A percentile compares a stretch with the other conserved stretches of the same genome.
These are phyloP conservation scores for Eucidaris tribuloides DNA, from an alignment of 35 echinoderm and acorn worm species.

Conservation along the genomic window DNA sequence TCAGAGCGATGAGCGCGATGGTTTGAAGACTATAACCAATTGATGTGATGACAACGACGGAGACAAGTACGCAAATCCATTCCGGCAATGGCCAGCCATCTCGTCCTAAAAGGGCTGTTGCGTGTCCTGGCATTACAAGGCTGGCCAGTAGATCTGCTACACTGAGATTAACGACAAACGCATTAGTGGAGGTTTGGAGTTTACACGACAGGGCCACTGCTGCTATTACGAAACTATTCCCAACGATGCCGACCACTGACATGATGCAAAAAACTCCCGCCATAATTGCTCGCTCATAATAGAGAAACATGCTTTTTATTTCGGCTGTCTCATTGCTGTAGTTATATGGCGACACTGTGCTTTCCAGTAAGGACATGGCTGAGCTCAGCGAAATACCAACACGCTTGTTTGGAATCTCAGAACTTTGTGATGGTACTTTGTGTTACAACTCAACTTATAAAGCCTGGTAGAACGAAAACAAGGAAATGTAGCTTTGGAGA, in stretches of 20 bases:
- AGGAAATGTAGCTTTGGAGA: too few relatives aligned
- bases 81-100: too few relatives aligned
- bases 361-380: too few relatives aligned
- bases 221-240: constrained; percentile 12
- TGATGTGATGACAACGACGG: constrained; percentile 43
- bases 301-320: too few relatives aligned
- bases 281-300: constrained; percentile 10
- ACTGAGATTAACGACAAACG: constrained; percentile 84
- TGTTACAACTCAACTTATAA: too few relatives aligned
- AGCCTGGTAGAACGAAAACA: too few relatives aligned
- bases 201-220: constrained; percentile 42
- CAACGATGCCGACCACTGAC: constrained; percentile 10
- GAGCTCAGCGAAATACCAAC: too few relatives aligned
- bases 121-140: constrained; percentile 48
- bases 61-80: constrained; percentile 35
- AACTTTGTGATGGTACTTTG: too few relatives aligned
- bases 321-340: too few relatives aligned
- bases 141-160: constrained; percentile 63
- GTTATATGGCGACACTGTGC: too few relatives aligned
- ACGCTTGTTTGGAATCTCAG: too few relatives aligned
- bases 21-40: constrained; percentile 63
- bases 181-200: constrained; percentile 72
- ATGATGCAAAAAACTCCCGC: constrained; percentile 10
- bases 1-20: constrained; percentile 49
- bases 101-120: constrained; percentile 39